phyloP scores from a whole-genome alignment of 2,888 invertebrate genomes.

The Drosophila vallismaia region DNA sequence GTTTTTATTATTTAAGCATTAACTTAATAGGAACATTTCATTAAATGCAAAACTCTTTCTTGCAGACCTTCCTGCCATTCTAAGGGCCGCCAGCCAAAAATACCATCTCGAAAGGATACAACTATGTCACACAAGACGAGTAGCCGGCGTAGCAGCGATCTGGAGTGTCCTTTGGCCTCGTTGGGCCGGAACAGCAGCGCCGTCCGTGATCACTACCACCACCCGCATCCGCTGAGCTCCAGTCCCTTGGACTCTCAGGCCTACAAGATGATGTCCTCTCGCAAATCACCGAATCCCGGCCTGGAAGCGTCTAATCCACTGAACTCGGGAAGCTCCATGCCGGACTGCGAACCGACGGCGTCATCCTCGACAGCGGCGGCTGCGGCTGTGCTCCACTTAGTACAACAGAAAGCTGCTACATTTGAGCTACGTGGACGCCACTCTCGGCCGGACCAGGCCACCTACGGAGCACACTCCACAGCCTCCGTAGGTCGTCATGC shows the following conservation, averaged over 20 bases:
- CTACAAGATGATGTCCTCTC: slow-evolving; percentile 84
- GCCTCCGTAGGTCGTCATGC: slow-evolving; percentile 75
- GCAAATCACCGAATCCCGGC: slow-evolving; percentile 83
- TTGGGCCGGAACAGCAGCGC: slow-evolving; percentile 84
- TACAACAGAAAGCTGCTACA: slow-evolving; percentile 80
- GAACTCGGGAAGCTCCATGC: slow-evolving; percentile 42
- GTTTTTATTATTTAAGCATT: background rate
- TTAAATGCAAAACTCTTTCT: slow-evolving; percentile 3
- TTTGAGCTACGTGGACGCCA: slow-evolving; percentile 74
- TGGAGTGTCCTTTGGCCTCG: slow-evolving; percentile 87
- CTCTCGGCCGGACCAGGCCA: slow-evolving; percentile 53
- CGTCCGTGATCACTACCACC: slow-evolving; percentile 81
- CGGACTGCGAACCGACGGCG: slow-evolving; percentile 42
- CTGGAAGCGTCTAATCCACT: slow-evolving; percentile 77
- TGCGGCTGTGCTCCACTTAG: slow-evolving; percentile 66
- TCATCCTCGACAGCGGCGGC: slow-evolving; percentile 57
- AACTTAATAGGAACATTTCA: too few species aligned
- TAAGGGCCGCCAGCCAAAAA: slow-evolving; percentile 18
- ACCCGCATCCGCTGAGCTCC: slow-evolving; percentile 84
- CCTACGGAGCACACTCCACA: slow-evolving; percentile 64
- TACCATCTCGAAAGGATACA: slow-evolving; percentile 2
- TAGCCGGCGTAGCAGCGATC: slow-evolving; percentile 75
- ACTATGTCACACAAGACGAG: slow-evolving; percentile 83
- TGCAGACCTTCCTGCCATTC: slow-evolving; percentile 41
- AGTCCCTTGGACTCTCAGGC: slow-evolving; percentile 84